Percentiles rank a stretch among this genome's conserved stretches.
Conservation (phyloP, 2,797 vertebrate species). For the Mus spretus region DNA sequence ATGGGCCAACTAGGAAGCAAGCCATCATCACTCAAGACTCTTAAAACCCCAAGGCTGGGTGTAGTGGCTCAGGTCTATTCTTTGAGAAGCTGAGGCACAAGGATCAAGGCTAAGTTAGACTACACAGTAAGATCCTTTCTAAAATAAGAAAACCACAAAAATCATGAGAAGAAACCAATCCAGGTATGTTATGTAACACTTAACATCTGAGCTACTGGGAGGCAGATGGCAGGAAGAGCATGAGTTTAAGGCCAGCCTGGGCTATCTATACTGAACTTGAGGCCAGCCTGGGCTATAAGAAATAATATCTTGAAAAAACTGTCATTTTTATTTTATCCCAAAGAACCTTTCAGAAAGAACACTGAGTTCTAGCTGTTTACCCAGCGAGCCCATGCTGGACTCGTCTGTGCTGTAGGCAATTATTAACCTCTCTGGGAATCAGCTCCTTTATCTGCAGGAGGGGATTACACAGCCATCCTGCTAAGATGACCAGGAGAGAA, state of each 20-base stretch:
- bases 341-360: conserved; percentile 19
- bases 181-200: not conserved
- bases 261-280: not conserved
- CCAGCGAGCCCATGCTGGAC: not conserved
- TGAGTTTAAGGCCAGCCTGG: not conserved
- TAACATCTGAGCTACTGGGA: not conserved
- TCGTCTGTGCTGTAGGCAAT: not conserved
- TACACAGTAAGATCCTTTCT: not conserved
- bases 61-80: not conserved
- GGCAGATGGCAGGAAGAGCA: not conserved
- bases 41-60: not conserved
- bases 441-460: not conserved
- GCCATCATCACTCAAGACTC: not conserved
- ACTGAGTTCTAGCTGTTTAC: not conserved
- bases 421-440: not conserved
- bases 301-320: conserved; percentile 11
- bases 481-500: not conserved
- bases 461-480: not conserved
- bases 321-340: not conserved
- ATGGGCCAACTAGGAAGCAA: conserved; percentile 47
- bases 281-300: not conserved
- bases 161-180: not conserved
- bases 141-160: not conserved
- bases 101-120: not conserved
- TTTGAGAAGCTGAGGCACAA: not conserved